Evolutionary conservation across 2,113 vertebrate species (phyloP).

Genomic region (Nycticryphes semicollaris): DNA sequence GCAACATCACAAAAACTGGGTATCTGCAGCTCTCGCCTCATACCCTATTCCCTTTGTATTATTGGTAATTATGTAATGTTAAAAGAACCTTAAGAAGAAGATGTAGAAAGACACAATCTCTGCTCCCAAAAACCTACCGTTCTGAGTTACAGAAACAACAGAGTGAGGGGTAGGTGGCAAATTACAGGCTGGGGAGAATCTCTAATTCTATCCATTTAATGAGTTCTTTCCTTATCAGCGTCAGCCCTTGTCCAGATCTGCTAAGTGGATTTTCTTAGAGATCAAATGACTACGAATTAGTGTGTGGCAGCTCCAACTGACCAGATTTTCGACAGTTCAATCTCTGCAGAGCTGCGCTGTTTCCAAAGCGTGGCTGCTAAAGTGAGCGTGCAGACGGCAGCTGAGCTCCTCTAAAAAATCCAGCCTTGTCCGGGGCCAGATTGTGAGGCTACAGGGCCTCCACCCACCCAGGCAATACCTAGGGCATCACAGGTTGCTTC

Average conservation of each 20-base stretch:
- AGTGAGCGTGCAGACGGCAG: neutral
- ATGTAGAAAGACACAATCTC: neutral
- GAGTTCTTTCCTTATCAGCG: constrained; percentile 31
- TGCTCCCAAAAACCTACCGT: neutral
- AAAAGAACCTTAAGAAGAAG: neutral
- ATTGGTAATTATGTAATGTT: neutral
- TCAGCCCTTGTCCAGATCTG: constrained; percentile 12
- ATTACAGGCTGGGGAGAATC: neutral
- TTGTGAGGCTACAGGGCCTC: neutral
- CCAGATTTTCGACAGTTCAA: neutral
- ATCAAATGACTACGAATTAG: neutral
- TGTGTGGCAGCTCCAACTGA: neutral
- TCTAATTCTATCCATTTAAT: constrained; percentile 26
- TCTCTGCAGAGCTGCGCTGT: neutral
- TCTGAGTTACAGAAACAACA: neutral
- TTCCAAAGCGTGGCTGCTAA: neutral
- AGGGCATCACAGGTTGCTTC: neutral
- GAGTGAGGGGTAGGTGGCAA: neutral
- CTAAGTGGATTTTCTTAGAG: constrained; percentile 28
- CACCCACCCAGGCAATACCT: neutral
- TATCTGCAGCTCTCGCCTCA: neutral
- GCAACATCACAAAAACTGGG: neutral
- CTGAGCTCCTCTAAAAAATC: neutral
- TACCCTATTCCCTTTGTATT: constrained; percentile 8
- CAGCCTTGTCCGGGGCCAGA: neutral